Evolutionary conservation across 2,113 vertebrate species (phyloP).

Genomic region (Pomatostomus ruficeps): DNA sequence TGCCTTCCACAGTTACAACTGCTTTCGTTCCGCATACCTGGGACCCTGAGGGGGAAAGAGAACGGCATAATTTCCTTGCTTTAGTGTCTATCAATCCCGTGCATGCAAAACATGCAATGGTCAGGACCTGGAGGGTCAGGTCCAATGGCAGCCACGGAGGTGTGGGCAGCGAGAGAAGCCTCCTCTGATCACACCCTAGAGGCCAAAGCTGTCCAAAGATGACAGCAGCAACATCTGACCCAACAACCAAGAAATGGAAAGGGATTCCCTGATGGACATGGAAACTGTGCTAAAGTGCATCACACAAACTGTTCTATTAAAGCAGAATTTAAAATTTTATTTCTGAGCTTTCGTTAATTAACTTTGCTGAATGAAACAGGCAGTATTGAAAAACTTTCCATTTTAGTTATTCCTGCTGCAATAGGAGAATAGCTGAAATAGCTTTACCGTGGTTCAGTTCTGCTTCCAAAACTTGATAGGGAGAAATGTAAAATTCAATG

Average conservation of each 20-base stretch:
- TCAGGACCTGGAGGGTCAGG: neutral
- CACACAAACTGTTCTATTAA: neutral
- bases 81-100: neutral
- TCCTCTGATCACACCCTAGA: neutral
- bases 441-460: slow-evolving; percentile 64
- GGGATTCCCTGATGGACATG: neutral
- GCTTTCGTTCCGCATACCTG: slow-evolving; percentile 12
- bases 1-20: slow-evolving; percentile 43
- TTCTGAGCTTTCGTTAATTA: neutral
- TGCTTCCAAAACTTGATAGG: slow-evolving; percentile 55
- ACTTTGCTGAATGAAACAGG: neutral
- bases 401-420: neutral
- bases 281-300: neutral
- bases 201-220: neutral
- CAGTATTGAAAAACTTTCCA: neutral
- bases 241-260: neutral
- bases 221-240: neutral
- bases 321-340: neutral
- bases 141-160: neutral
- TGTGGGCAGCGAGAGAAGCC: neutral
- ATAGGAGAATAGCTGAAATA: neutral
- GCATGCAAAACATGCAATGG: neutral
- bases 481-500: slow-evolving; percentile 77
- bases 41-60: slow-evolving; percentile 14
- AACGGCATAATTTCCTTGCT: neutral